These are phyloP conservation scores for Ormia ochracea DNA, from an alignment of 2,888 invertebrate species.

Conservation along the genomic window DNA sequence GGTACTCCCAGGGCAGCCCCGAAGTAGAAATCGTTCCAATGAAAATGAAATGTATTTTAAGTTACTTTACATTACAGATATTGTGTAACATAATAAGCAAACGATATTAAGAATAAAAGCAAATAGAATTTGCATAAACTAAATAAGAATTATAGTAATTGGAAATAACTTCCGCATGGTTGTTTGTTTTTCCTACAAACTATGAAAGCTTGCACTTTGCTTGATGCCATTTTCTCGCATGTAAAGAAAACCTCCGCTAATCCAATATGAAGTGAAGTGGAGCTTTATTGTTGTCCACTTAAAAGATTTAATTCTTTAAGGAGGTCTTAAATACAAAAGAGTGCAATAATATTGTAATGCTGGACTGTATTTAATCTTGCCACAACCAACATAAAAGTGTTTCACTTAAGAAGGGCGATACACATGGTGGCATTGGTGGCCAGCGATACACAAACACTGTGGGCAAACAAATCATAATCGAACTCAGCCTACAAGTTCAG, in stretches of 20 bases:
- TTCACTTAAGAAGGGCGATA: not conserved
- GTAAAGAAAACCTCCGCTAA: not conserved
- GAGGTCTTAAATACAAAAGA: not conserved
- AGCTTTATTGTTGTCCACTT: not conserved
- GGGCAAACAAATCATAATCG: conserved; percentile 21
- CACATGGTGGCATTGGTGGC: not conserved
- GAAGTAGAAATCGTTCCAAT: too few relatives aligned
- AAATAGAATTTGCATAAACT: too few relatives aligned
- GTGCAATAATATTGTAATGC: not conserved
- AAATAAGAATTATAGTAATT: too few relatives aligned
- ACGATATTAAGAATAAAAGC: too few relatives aligned
- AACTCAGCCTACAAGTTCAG: conserved; percentile 7
- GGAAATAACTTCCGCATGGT: too few relatives aligned
- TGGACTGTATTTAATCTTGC: not conserved
- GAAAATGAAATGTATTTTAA: too few relatives aligned
- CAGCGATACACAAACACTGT: not conserved
- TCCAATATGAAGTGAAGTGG: not conserved
- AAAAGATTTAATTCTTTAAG: not conserved
- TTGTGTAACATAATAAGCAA: too few relatives aligned
- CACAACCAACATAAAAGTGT: not conserved
- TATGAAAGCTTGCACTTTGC: too few relatives aligned
- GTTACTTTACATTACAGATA: too few relatives aligned
- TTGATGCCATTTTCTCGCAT: too few relatives aligned
- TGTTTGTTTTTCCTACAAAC: too few relatives aligned
- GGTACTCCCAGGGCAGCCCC: too few relatives aligned